Base-by-base conservation (phyloP, 2,797 vertebrate genomes). In the Microtus californicus region DNA sequence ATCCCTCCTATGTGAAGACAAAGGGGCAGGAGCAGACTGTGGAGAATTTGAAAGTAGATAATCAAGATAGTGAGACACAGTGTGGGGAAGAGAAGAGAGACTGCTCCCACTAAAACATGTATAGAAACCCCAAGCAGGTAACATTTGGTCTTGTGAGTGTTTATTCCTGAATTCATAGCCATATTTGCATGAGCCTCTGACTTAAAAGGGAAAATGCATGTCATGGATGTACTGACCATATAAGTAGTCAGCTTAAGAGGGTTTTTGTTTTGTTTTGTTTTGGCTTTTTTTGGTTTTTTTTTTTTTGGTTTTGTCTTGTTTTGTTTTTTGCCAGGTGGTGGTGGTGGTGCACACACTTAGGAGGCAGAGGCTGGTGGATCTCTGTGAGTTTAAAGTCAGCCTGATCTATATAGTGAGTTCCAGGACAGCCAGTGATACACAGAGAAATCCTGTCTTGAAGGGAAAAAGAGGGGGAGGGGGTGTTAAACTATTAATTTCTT, bases 191-290 rank as follows among this genome's bases (percentile, higher is more conserved):
- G 78, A 51, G 29, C 63, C 69, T 93, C 79, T 83, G 51, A 67
- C 14, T 17, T 77, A 65, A 80, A 67, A 71, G 69, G 63, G 12
- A 40, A 48, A 89, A 48, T 4, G 34, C 37, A 29, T 25, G 54
- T 67, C 23, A 21, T 63, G 12, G 92, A 77, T 40, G 10, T 63
- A 67, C 81, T 73, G 34, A n/a, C 67, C 14, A 76, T 71, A 31
- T 48, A 71, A 95, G 61, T 77, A 91, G 67, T 67, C 34, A 81
- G 37, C 13, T 54, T 95, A 37, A 82, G 85, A 82, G 43, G n/a
- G 10, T 43, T 54, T 14, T 51, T 51, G 15, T 14, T 51, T 51
- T 12, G 2, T 51, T 12, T 14, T 51, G 2, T 51, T 51, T 14
- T 14, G 13, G 2, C 13, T 11, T 51, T 14, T 51, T 51, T 13